Base-by-base conservation (phyloP, 2,113 vertebrate genomes). In the Petaurus breviceps region DNA sequence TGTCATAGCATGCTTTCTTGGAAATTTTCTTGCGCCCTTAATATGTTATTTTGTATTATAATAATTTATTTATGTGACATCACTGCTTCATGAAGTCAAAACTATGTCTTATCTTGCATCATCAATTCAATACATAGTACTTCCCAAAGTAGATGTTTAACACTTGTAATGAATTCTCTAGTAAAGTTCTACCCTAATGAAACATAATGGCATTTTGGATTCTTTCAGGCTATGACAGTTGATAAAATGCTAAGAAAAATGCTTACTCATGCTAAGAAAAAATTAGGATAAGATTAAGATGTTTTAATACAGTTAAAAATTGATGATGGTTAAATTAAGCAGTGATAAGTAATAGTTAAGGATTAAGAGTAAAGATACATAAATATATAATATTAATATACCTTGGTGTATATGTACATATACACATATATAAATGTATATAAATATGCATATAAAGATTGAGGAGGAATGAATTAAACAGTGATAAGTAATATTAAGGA, bases 271-370 rank as follows among this genome's bases (percentile, higher is more conserved):
- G 25, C 16, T 28, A 94, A 10, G 14, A 93, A 52, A 51, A 93
- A 91, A 89, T 94, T 23, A 89, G 28, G 43, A 51, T 49, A 54
- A 68, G 1, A 46, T 37, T 89, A 24, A 3, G 8, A 53, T 11
- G 22, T 61, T 68, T 16, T 84, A 91, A 8, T 54, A 22, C 24
- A 55, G 90, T 92, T 96, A 24, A 93, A 57, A 92, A 93, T 90
- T 93, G 93, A 54, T 77, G 55, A 47, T 4, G 54, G 31, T 49
- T 95, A 92, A 46, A 93, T 93, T 93, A 91, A 92, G 93, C 84
- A 2, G 19, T 61, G 12, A 23, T 77, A 47, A 31, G 8, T 94
- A 50, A 51, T 2, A 31, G 51, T 55, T 49, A 8, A 94, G 55
- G 16, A 46, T 24, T 43, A 19, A 89, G 11, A 23, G 68, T 52